Percentiles rank a stretch among this genome's conserved stretches.
phyloP scores from a whole-genome alignment of 2,888 invertebrate genomes.

The Cheilosia variabilis region DNA sequence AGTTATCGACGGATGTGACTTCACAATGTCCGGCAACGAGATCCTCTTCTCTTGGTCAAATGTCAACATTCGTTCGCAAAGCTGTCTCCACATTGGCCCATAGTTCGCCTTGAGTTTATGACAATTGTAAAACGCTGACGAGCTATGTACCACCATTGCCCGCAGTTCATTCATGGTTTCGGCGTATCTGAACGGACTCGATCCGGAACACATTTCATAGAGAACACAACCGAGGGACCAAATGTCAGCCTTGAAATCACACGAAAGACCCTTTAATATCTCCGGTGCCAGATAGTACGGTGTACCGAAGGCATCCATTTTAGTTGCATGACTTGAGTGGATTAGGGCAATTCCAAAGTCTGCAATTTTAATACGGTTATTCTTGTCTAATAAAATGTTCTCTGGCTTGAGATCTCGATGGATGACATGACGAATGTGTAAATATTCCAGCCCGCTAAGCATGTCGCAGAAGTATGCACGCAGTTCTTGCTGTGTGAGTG shows the following conservation, averaged over 20 bases:
- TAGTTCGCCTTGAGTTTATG: conserved; percentile 76
- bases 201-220: conserved; percentile 86
- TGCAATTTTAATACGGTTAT: conserved; percentile 88
- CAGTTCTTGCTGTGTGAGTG: conserved; percentile 76
- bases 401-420: conserved; percentile 90
- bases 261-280: conserved; percentile 87
- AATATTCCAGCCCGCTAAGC: conserved; percentile 82
- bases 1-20: conserved; percentile 78
- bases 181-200: conserved; percentile 78
- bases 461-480: conserved; percentile 83
- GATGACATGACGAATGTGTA: conserved; percentile 83
- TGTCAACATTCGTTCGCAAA: conserved; percentile 81
- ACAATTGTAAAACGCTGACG: conserved; percentile 73
- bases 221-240: conserved; percentile 90
- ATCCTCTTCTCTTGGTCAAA: conserved; percentile 79
- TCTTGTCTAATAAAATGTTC: conserved; percentile 88
- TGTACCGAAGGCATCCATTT: conserved; percentile 85
- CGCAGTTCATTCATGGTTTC: conserved; percentile 76
- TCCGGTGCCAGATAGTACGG: conserved; percentile 91
- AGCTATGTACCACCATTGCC: conserved; percentile 43
- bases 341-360: conserved; percentile 87
- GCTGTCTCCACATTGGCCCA: conserved; percentile 78
- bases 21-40: conserved; percentile 79
- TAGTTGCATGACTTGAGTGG: conserved; percentile 71
- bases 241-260: conserved; percentile 89